Base-by-base conservation (phyloP, 2,888 invertebrate species). In the Crocallis elinguaria region DNA sequence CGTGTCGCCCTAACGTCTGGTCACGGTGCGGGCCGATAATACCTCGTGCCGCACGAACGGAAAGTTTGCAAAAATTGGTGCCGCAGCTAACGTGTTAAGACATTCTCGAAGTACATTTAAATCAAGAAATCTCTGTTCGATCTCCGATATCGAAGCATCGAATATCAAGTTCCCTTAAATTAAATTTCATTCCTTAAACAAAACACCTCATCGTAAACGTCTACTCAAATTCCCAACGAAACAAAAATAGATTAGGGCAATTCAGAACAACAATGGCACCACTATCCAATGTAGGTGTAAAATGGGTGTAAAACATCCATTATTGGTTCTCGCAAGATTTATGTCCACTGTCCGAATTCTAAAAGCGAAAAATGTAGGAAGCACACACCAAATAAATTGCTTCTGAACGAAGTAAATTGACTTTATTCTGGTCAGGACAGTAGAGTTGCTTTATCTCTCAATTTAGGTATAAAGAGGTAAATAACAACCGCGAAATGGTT, bases 281-380 rank as follows among this genome's bases (percentile, higher is more conserved):
- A 14, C 5, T n/a, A 12, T 11, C 29, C 33, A 23, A 19, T 9
- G 19, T 42, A 29, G 42, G 49, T 42, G 21, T 36, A 45, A 50
- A 30, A 11, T 25, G 1, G 21, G 44, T 27, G 35, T 42, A 29
- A 56, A 48, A 27, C 37, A 51, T 48, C 38, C 39, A 57, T 63
- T 53, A 64, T 62, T 59, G 52, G 37, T 55, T 44, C 14, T 33
- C n/a, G 7, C 44, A 52, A 62, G 54, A 60, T 65, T 64, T 60
- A 67, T 48, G 14, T 5, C n/a, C 46, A 11, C 25, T 27, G 52
- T 66, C 54, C 38, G 57, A 49, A 63, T 65, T 66, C 49, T 49
- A 60, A 57, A 29, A 44, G 33, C 56, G 56, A 57, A 60, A 62
- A 62, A 61, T 56, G 16, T 54, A 21, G 38, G 37, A 57, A 59